Percentiles rank a stretch among this genome's conserved stretches.
These are phyloP conservation scores for Eudasyphora cyanicolor DNA, from an alignment of 2,888 invertebrate genomes.

Conservation along the genomic window DNA sequence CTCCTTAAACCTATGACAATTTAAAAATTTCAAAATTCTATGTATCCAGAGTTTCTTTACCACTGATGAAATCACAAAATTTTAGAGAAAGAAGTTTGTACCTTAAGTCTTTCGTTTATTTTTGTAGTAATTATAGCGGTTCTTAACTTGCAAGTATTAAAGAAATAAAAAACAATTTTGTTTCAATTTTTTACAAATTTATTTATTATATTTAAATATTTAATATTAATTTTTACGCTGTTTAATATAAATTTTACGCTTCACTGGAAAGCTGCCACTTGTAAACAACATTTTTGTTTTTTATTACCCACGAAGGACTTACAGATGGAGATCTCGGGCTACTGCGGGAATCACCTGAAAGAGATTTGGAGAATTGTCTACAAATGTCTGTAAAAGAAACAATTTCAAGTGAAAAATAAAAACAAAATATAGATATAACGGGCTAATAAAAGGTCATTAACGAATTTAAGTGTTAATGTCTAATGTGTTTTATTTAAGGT, in stretches of 20 bases:
- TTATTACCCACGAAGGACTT: conserved; percentile 38
- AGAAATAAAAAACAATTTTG: background rate
- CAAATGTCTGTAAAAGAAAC: conserved; percentile 50
- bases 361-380: conserved; percentile 24
- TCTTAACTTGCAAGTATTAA: background rate
- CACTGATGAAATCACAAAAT: no score
- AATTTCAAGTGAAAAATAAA: background rate
- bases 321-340: conserved; percentile 1
- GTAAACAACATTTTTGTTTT: conserved; percentile 29
- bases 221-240: background rate
- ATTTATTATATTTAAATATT: background rate
- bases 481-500: conserved; percentile 3
- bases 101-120: no score
- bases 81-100: no score
- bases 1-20: no score
- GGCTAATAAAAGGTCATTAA: background rate
- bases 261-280: conserved; percentile 55
- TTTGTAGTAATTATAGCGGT: no score
- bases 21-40: no score
- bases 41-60: no score
- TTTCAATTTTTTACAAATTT: background rate
- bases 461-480: background rate
- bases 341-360: background rate
- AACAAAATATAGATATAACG: background rate
- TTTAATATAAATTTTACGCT: conserved; percentile 16